Percentiles rank a stretch among this genome's conserved stretches.
These are phyloP conservation scores for Dicentrarchus labrax DNA, from an alignment of 2,113 vertebrate genomes.

Conservation along the genomic window DNA sequence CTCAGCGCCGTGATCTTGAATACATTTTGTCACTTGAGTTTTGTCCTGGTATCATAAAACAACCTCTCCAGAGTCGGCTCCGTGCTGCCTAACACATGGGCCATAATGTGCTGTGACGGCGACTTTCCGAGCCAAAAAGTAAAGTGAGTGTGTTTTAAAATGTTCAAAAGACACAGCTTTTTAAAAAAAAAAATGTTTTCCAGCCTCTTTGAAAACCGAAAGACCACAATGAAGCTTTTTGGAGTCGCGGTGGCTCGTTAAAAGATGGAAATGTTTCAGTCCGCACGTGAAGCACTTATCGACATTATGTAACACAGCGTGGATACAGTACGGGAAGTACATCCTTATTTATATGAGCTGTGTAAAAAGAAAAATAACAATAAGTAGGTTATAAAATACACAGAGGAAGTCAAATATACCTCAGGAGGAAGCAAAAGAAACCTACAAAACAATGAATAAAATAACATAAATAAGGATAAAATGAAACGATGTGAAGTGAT, in stretches of 20 bases:
- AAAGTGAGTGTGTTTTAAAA: conserved; percentile 20
- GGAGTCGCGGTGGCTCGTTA: neutral
- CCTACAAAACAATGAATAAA: neutral
- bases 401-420: conserved; percentile 23
- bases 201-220: conserved; percentile 24
- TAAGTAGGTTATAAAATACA: conserved; percentile 47
- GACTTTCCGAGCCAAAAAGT: conserved; percentile 30
- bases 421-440: conserved; percentile 1
- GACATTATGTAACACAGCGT: neutral
- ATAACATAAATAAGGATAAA: neutral
- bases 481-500: neutral
- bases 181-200: conserved; percentile 24
- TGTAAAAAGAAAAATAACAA: too few relatives aligned
- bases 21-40: neutral
- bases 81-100: neutral
- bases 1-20: neutral
- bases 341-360: neutral
- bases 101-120: conserved; percentile 18
- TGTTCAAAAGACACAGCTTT: conserved; percentile 31
- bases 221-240: neutral
- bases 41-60: neutral
- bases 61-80: neutral
- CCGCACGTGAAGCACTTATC: neutral
- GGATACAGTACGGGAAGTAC: neutral
- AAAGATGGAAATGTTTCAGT: conserved; percentile 13